Percentiles rank a stretch among this genome's conserved stretches.
These are phyloP conservation scores for Sesamia nonagrioides DNA, from an alignment of 1,140 invertebrate genomes.

Conservation along the genomic window DNA sequence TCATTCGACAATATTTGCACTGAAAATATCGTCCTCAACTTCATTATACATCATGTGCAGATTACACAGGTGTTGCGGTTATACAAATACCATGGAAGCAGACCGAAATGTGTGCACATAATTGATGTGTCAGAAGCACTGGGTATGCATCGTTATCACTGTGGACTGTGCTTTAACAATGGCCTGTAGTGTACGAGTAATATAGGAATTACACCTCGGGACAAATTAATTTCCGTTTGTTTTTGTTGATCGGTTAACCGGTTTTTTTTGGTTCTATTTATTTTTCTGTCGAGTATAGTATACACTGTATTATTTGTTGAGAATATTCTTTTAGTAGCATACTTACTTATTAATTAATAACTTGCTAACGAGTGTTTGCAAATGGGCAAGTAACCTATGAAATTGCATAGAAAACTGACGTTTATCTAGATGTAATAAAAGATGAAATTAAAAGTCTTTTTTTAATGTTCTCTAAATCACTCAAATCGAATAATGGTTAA, in stretches of 20 bases:
- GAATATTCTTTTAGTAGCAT: too few species aligned
- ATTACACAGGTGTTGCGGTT: constrained; percentile 25
- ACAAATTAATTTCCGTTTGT: constrained; percentile 23
- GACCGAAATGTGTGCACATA: constrained; percentile 45
- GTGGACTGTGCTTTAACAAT: constrained; percentile 42
- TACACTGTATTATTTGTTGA: too few species aligned
- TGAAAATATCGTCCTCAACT: constrained; percentile 4
- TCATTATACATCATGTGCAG: constrained; percentile 29
- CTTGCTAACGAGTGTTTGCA: too few species aligned
- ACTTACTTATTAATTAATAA: too few species aligned
- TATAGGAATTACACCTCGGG: constrained; percentile 26
- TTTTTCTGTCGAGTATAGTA: background rate
- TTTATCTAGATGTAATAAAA: too few species aligned
- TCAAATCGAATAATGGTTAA: too few species aligned
- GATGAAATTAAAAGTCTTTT: too few species aligned
- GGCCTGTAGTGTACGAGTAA: constrained; percentile 37
- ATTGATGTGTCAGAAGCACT: constrained; percentile 56
- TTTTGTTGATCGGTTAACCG: background rate
- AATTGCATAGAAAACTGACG: too few species aligned
- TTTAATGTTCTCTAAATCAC: too few species aligned
- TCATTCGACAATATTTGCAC: background rate
- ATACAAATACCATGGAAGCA: constrained; percentile 31
- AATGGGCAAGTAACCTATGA: too few species aligned
- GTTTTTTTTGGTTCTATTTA: background rate
- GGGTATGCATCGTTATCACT: constrained; percentile 33